Evolutionary conservation across 2,888 invertebrate species (phyloP), one percentile per base, ranked within the genome.

Genomic region (Cremastinae sp.): DNA sequence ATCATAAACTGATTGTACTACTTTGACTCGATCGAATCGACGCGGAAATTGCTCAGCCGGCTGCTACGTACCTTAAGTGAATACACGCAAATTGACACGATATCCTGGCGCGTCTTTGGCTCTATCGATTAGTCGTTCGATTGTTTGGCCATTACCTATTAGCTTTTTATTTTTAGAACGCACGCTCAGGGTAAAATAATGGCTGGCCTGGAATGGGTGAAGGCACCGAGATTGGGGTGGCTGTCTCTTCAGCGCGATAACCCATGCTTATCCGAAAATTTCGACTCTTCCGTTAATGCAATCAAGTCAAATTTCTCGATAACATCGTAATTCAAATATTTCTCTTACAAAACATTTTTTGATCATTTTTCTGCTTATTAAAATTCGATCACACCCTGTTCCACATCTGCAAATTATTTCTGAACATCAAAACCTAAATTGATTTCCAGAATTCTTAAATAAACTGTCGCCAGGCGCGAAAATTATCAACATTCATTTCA

Each of bases 81-180:
- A 47, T 12, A 55, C 16, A 55, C 28, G 14, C 20, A 53, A 41
- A 37, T 53, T 8, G 18, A 9, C 4, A 35, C 28, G 41, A 51
- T 37, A 14, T 47, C 22, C 55, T 8, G 14, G 58, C 12, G 51
- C 65, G 39, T 79, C 74, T 78, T 76, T 72, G 80, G 47, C 51
- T 59, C 53, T 85, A 87, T 87, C 85, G 87, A 87, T 87, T 83
- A 79, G 77, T 64, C 81, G 64, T 86, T 86, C 84, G 85, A 87
- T 87, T 83, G 81, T 85, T 84, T 79, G 80, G 78, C 83, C 80
- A 79, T 84, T 84, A 80, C 75, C 75, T 59, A 76, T 73, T 61
- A 69, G 59, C 49, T 80, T 82, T 41, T 83, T 86, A 86, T 86
- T 87, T 86, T 87, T 85, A 85, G 85, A 81, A 70, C 74, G 14